Evolutionary conservation across 2,888 invertebrate species (phyloP), one percentile per base, ranked within the genome.

Genomic region (Noctua janthina): DNA sequence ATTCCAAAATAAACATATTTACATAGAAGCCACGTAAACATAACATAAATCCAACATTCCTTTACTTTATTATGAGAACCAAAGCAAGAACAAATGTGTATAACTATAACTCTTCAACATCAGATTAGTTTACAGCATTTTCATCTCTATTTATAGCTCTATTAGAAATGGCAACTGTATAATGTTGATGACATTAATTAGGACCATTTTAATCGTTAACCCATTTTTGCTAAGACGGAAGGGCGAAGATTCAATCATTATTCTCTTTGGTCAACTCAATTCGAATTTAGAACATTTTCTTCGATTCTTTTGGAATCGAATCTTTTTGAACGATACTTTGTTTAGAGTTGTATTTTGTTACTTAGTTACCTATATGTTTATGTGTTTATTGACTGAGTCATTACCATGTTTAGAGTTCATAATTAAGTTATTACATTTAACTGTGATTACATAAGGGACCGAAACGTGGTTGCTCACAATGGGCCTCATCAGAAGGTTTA

Each of bases 151-250:
- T 93, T 92, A 93, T 94, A 93, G 89, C 88, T 81, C 79, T 85
- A 89, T 90, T 90, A 91, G 90, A 89, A 87, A 87, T 86, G 88
- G 86, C 85, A 83, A 84, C 90, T 90, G 90, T 91, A 90, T 92
- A 91, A 91, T 92, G 92, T 91, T 92, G 91, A 91, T 92, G 92
- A 91, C 91, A 93, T 94, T 94, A 94, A 94, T 95, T 94, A 93
- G 92, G 92, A 87, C 90, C 91, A 91, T 93, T 94, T 91, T 92
- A 93, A 94, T 95, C 94, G 94, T 95, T 95, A 95, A 95, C 95
- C 95, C 90, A 94, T 95, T 96, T 94, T 87, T 84, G 43, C 77
- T 79, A 69, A 81, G 74, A 86, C 90, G 90, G 89, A 90, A 91
- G 90, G 87, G 88, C 87, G 83, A 81, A 85, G 87, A 88, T 85